Conservation (phyloP, 2,888 invertebrate species). For the Cremastobaeus sp. region DNA sequence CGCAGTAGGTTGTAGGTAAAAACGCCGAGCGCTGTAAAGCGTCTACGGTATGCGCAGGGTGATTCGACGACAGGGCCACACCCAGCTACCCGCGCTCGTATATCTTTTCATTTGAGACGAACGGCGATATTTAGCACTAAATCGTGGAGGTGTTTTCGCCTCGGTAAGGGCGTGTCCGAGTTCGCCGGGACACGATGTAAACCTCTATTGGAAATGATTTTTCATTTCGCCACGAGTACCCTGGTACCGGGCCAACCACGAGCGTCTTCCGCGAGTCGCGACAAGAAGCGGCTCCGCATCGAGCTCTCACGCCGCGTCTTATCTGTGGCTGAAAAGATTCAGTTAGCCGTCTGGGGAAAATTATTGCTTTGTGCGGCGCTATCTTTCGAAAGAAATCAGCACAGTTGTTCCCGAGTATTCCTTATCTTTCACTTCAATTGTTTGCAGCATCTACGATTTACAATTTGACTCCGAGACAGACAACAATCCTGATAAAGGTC, state of each 20-base stretch:
- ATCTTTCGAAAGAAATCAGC: no score
- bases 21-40: constrained; percentile 31
- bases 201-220: constrained; percentile 13
- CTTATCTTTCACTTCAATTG: no score
- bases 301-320: constrained; percentile 18
- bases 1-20: constrained; percentile 46
- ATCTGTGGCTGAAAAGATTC: no score
- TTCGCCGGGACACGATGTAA: constrained; percentile 9
- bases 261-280: no score
- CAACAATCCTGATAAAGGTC: not conserved
- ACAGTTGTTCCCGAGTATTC: no score
- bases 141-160: constrained; percentile 50
- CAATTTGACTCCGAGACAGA: no score
- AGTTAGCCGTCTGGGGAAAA: no score
- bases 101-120: constrained; percentile 43
- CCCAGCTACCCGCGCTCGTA: constrained; percentile 48
- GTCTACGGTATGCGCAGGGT: constrained; percentile 41
- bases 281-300: no score
- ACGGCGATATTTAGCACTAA: constrained; percentile 43
- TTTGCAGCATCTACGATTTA: no score
- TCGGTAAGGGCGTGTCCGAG: constrained; percentile 35
- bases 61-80: constrained; percentile 50
- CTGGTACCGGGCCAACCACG: not conserved
- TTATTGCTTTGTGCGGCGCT: no score
- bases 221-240: not conserved